phyloP scores from a whole-genome alignment of 1,140 invertebrate genomes.

The Drosophila parabipectinata region DNA sequence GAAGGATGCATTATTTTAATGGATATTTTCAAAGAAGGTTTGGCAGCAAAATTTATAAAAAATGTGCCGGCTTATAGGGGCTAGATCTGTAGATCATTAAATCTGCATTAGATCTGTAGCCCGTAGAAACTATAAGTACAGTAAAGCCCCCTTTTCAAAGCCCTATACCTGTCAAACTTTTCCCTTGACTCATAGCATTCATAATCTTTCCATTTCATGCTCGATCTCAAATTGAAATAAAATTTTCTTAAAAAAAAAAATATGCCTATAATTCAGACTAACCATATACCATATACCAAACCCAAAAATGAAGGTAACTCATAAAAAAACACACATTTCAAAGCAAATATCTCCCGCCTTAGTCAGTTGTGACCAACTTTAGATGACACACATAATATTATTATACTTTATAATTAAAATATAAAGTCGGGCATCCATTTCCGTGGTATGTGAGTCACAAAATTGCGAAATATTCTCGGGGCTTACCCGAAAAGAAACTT shows the following conservation, averaged over 20 bases:
- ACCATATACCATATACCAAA: neutral
- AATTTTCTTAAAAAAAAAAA: neutral
- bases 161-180: neutral
- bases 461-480: constrained; percentile 16
- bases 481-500: constrained; percentile 21
- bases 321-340: neutral
- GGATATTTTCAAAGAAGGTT: too few relatives aligned
- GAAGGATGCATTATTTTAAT: too few relatives aligned
- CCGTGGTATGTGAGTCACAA: constrained; percentile 36
- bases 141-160: too few relatives aligned
- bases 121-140: too few relatives aligned
- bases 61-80: too few relatives aligned
- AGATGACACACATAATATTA: constrained; percentile 56
- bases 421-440: constrained; percentile 45
- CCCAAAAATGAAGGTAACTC: constrained; percentile 2
- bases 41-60: too few relatives aligned
- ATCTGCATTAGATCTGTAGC: too few relatives aligned
- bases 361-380: constrained; percentile 36
- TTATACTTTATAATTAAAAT: constrained; percentile 55
- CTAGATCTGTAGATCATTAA: too few relatives aligned
- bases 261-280: neutral
- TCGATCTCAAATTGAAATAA: constrained; percentile 1
- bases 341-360: constrained; percentile 19
- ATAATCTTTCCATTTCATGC: constrained; percentile 2
- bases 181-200: constrained; percentile 6